A percentile compares a stretch with the other conserved stretches of the same genome.
Evolutionary conservation across 2,113 vertebrate species (phyloP).

Genomic region (Paedocypris sp.): DNA sequence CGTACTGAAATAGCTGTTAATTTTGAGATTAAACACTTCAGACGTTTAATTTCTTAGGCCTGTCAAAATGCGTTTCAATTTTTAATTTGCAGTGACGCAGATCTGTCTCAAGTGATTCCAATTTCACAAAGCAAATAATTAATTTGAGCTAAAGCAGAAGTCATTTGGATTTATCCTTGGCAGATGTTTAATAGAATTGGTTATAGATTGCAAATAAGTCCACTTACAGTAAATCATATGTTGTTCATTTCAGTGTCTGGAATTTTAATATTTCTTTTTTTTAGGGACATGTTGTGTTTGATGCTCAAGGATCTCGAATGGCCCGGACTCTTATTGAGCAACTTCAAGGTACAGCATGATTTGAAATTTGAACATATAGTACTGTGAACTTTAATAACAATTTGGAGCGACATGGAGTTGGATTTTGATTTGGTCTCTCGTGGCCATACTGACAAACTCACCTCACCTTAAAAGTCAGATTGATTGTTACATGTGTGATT

Average conservation of each 20-base stretch:
- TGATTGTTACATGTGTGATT: too few relatives aligned
- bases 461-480: too few relatives aligned
- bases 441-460: too few relatives aligned
- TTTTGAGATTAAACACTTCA: not conserved
- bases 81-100: not conserved
- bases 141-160: not conserved
- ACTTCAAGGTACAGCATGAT: slow-evolving; percentile 84
- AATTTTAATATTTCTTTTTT: not conserved
- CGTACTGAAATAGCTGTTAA: not conserved
- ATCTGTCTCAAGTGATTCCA: not conserved
- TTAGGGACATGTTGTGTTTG: slow-evolving; percentile 94
- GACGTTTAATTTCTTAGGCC: not conserved
- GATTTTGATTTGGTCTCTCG: too few relatives aligned
- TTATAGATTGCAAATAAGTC: too few relatives aligned
- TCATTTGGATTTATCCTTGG: not conserved
- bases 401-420: too few relatives aligned
- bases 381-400: too few relatives aligned
- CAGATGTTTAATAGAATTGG: not conserved
- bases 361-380: too few relatives aligned
- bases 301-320: slow-evolving; percentile 94
- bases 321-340: slow-evolving; percentile 95
- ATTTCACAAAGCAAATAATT: not conserved
- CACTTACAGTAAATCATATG: too few relatives aligned
- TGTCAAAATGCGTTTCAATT: not conserved
- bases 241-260: too few relatives aligned